These are phyloP conservation scores for Morinoia aosen DNA, from an alignment of 2,888 invertebrate species.

Conservation along the genomic window DNA sequence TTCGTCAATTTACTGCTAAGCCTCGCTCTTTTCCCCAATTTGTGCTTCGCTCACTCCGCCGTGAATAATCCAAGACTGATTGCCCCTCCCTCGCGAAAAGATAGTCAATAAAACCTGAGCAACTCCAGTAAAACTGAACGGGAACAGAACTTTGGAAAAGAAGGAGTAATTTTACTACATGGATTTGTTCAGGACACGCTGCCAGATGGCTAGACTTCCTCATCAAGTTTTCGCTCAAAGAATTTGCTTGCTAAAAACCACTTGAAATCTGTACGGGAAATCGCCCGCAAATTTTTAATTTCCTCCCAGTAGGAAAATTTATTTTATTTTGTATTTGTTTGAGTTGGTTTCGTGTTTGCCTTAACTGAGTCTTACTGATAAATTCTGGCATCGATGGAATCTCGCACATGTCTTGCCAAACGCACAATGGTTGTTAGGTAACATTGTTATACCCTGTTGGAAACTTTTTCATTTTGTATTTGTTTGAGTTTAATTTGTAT, in stretches of 20 bases:
- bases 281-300: not conserved
- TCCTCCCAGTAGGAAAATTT: not conserved
- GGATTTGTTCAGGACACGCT: not conserved
- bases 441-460: not conserved
- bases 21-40: not conserved
- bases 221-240: not conserved
- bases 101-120: not conserved
- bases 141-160: not conserved
- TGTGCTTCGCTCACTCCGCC: not conserved
- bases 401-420: not conserved
- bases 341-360: not conserved
- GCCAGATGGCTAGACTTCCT: not conserved
- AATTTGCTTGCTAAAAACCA: not conserved
- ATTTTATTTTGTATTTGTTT: not conserved
- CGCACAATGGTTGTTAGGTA: too few species aligned
- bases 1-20: constrained; percentile 17
- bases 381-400: not conserved
- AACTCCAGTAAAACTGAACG: not conserved
- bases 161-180: not conserved
- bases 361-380: not conserved
- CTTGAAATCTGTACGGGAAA: not conserved
- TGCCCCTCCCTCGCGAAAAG: not conserved
- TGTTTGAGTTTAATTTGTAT: not conserved
- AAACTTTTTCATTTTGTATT: not conserved
- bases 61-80: constrained; percentile 1